Conservation (phyloP, 2,113 vertebrate genomes). For the Herpetotheres cachinnans region DNA sequence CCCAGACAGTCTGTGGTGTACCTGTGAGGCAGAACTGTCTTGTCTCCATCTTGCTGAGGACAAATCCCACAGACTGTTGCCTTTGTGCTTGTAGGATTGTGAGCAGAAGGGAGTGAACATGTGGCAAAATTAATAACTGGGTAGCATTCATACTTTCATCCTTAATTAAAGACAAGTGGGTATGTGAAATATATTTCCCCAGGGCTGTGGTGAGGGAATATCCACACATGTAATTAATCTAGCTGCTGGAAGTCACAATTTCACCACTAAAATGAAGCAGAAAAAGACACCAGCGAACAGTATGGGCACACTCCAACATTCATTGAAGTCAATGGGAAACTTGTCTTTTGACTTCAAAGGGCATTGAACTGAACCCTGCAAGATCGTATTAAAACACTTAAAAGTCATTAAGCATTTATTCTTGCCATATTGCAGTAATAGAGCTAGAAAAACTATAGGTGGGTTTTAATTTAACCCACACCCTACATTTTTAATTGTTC, state of each 20-base stretch:
- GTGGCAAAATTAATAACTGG: conserved; percentile 13
- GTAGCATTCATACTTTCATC: neutral
- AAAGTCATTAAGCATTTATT: neutral
- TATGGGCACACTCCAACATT: neutral
- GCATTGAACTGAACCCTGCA: neutral
- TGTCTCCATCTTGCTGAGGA: neutral
- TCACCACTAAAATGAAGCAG: conserved; percentile 9
- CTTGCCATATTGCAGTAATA: neutral
- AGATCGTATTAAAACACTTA: neutral
- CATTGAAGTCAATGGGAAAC: neutral
- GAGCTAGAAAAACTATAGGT: neutral
- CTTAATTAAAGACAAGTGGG: conserved; percentile 41
- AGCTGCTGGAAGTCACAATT: conserved; percentile 31
- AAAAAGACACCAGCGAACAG: neutral
- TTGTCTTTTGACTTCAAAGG: conserved; percentile 31
- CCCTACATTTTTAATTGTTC: neutral
- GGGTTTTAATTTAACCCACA: neutral
- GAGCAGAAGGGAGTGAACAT: conserved; percentile 2
- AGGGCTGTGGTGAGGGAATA: neutral
- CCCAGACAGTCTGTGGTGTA: neutral
- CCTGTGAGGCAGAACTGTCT: neutral
- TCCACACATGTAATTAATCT: conserved; percentile 37
- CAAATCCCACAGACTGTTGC: neutral
- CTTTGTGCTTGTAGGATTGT: neutral
- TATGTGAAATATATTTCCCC: conserved; percentile 31